These are phyloP conservation scores for Grammomys surdaster DNA, from an alignment of 2,113 vertebrate species.

Conservation along the genomic window DNA sequence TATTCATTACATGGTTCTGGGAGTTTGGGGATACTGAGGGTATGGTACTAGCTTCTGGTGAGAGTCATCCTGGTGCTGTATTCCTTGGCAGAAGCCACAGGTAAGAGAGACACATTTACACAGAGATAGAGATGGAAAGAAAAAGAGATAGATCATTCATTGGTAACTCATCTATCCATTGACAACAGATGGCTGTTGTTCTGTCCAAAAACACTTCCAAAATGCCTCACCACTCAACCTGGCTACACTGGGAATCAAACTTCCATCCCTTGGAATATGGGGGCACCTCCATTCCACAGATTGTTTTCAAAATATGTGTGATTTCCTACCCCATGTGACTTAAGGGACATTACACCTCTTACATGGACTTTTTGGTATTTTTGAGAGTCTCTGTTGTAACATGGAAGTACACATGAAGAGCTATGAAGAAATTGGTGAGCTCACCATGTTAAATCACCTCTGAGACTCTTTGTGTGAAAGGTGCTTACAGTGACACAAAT, in stretches of 20 bases:
- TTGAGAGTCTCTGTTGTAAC: not conserved
- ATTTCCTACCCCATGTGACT: not conserved
- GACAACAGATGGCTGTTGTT: not conserved
- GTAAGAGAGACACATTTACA: not conserved
- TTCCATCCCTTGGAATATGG: not conserved
- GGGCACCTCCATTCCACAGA: not conserved
- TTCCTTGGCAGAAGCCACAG: not conserved
- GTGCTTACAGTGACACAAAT: not conserved
- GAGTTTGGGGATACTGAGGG: not conserved
- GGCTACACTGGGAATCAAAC: not conserved
- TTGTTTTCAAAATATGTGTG: not conserved
- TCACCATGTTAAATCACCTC: not conserved
- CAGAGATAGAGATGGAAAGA: not conserved
- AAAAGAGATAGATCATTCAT: not conserved
- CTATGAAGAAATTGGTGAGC: not conserved
- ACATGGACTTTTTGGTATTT: not conserved
- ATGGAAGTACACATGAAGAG: not conserved
- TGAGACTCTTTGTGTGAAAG: not conserved
- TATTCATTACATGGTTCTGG: not conserved
- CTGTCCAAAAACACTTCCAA: not conserved
- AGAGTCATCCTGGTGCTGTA: not conserved
- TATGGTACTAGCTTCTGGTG: not conserved
- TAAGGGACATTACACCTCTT: not conserved
- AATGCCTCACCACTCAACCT: not conserved
- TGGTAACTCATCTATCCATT: not conserved